A percentile compares a stretch with the other conserved stretches of the same genome.
Conservation (phyloP, 2,888 invertebrate species). For the Drosophila anomelani region DNA sequence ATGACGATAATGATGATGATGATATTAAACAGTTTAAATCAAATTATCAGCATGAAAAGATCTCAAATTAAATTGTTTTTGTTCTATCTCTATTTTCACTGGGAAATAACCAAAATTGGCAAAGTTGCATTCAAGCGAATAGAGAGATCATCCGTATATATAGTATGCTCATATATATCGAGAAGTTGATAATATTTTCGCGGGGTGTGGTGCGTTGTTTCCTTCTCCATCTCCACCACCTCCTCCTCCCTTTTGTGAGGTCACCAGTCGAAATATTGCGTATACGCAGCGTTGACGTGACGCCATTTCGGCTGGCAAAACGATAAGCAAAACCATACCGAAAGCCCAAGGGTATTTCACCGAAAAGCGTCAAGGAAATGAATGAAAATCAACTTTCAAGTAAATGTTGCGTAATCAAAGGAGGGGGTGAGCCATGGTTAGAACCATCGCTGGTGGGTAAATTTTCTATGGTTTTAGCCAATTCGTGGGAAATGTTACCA, state of each 20-base stretch:
- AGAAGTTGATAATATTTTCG: slow-evolving; percentile 16
- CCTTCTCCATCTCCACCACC: slow-evolving; percentile 39
- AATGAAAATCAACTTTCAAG: slow-evolving; percentile 47
- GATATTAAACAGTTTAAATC: slow-evolving; percentile 37
- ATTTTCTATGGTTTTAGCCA: slow-evolving; percentile 33
- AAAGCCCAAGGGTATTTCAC: slow-evolving; percentile 43
- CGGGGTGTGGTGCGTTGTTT: slow-evolving; percentile 26
- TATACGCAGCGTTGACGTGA: slow-evolving; percentile 65
- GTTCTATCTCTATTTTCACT: slow-evolving; percentile 30
- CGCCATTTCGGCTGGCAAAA: slow-evolving; percentile 57
- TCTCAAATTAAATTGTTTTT: slow-evolving; percentile 60
- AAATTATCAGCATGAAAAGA: slow-evolving; percentile 68
- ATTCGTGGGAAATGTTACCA: slow-evolving; percentile 22
- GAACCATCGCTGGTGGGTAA: not conserved
- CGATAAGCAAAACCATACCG: slow-evolving; percentile 20
- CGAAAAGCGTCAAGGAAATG: slow-evolving; percentile 37
- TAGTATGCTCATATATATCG: not conserved
- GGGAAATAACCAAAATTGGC: slow-evolving; percentile 69
- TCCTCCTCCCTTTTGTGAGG: slow-evolving; percentile 34
- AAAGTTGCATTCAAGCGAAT: slow-evolving; percentile 75
- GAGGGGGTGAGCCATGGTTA: not conserved
- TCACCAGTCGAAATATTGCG: slow-evolving; percentile 68
- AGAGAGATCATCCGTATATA: slow-evolving; percentile 21
- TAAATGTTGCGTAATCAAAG: slow-evolving; percentile 43
- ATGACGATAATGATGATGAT: slow-evolving; percentile 40